Base-by-base conservation (phyloP, 1,140 invertebrate genomes). In the Thaumatotibia leucotreta region DNA sequence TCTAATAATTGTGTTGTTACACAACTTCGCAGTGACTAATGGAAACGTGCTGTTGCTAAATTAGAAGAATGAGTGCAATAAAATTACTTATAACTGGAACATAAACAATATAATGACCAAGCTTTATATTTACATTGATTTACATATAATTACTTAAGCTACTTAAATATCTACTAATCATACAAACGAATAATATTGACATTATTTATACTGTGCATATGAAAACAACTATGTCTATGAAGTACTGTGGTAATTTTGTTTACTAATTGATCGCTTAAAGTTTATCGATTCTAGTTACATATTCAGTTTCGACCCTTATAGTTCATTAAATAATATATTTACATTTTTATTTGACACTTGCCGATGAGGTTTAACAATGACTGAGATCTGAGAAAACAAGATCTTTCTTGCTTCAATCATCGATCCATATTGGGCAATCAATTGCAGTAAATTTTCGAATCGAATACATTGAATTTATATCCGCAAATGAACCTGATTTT, bases 71-170 rank as follows among this genome's bases (percentile, higher is more conserved):
- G 22, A 22, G n/a, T 22, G 27, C 65, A 52, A 61, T 39, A 50
- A 65, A 52, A 22, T n/a, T n/a, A n/a, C n/a, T n/a, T 58, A 58
- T 52, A 67, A 66, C 32, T 61, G 33, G 52, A 45, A 14, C n/a
- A 45, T 66, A 66, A 61, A 65, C 50, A 65, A 58, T 33, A 49
- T n/a, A n/a, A 52, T n/a, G 20, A 61, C 65, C 70, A 64, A 76
- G 67, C 68, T 67, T 69, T 74, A 17, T 63, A 67, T 67, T 70
- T 70, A 17, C 66, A 67, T 67, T 29, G 10, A 70, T 70, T 70
- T 32, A 64, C 64, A 66, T 70, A 63, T 24, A 63, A 54, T 58
- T n/a, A n/a, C n/a, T n/a, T 58, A 58, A 31, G 52, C 23, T 58
- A 27, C 52, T 58, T 58, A 58, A 58, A 58, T 58, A 58, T 8